A percentile compares a stretch with the other conserved stretches of the same genome.
phyloP scores from a whole-genome alignment of 2,888 invertebrate species.

The Coleophora flavipennella region DNA sequence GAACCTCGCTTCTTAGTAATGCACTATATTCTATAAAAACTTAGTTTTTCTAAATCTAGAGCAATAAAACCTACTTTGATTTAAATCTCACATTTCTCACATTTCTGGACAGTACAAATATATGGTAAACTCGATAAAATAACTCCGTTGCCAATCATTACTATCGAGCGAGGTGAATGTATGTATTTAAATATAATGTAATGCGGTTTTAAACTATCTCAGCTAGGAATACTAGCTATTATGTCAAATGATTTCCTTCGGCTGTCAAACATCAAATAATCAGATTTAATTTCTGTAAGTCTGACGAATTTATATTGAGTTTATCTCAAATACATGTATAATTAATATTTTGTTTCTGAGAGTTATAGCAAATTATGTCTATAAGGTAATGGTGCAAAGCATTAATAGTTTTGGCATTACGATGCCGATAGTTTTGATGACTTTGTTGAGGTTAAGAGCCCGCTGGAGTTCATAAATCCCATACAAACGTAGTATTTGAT shows the following conservation, averaged over 20 bases:
- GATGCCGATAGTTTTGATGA: too few relatives aligned
- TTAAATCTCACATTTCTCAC: not conserved
- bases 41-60: too few relatives aligned
- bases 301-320: conserved; percentile 25
- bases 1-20: conserved; percentile 41
- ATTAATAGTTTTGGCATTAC: conserved; percentile 37
- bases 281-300: conserved; percentile 24
- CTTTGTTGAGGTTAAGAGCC: too few relatives aligned
- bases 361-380: conserved; percentile 36
- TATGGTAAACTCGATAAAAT: conserved; percentile 3
- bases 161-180: conserved; percentile 35
- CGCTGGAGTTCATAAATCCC: too few relatives aligned
- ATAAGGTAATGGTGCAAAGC: conserved; percentile 52
- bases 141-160: conserved; percentile 33
- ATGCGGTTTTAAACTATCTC: conserved; percentile 25
- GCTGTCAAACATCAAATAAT: conserved; percentile 30
- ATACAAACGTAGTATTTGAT: too few relatives aligned
- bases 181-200: conserved; percentile 15
- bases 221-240: conserved; percentile 29
- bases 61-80: too few relatives aligned
- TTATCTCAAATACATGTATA: conserved; percentile 17
- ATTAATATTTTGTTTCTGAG: conserved; percentile 36
- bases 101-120: conserved; percentile 29
- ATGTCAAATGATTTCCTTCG: conserved; percentile 34
- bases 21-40: conserved; percentile 10